Evolutionary conservation across 2,888 invertebrate species (phyloP), one percentile per base, ranked within the genome.

Genomic region (Caenorhabditis imperialis): DNA sequence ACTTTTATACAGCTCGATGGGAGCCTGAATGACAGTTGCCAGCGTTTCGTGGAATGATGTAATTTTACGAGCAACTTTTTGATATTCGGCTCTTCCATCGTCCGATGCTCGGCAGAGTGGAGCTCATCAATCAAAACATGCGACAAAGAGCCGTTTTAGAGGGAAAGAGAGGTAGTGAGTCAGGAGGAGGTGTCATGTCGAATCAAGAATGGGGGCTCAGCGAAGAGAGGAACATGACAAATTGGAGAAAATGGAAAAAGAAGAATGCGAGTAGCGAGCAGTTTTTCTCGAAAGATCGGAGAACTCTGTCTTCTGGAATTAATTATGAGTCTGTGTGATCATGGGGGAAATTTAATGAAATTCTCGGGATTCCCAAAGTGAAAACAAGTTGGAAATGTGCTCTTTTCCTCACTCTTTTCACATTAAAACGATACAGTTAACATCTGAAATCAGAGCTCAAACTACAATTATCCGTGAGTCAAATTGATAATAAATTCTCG

Each of bases 11-110:
- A 16, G 54, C 23, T 5, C 20, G 44, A 44, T 7, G 6, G 44
- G 20, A 20, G 23, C 7, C 12, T 27, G 37, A 67, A 51, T 57
- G 67, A 67, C 67, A 67, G 67, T 67, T 67, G 67, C 3, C 54
- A n/a, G 48, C 27, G 38, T 67, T 67, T 67, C 67, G 67, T 57
- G 37, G 57, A 67, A 67, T 67, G 67, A 67, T 67, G 67, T 35
- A 67, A 50, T 37, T 40, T 45, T 50, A 50, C 37, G 38, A 37
- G n/a, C 20, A 48, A 4, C 16, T 23, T 38, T 33, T 55, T 55
- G 42, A 42, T 25, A 37, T 53, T 33, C 23, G 54, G 25, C 23
- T 22, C 22, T 35, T 47, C 23, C 23, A 22, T 47, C 27, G 20
- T 23, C 45, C 14, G 3, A 7, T 5, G 48, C 10, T n/a, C 23